phyloP scores from a whole-genome alignment of 2,888 invertebrate species.

The Strigamia maritima region DNA sequence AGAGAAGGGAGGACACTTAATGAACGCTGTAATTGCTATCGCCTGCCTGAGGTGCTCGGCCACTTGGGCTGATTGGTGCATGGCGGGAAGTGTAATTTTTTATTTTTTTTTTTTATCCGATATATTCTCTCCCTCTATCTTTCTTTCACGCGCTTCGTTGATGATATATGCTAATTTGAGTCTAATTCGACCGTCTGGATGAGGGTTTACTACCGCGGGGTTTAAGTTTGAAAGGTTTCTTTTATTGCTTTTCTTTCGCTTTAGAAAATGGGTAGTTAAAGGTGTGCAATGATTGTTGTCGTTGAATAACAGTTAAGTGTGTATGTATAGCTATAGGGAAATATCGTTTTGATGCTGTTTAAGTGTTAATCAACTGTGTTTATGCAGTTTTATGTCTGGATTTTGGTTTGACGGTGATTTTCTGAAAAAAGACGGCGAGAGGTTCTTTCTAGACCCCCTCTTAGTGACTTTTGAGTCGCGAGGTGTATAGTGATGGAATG shows the following conservation, averaged over 20 bases:
- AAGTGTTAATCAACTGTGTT: too few species aligned
- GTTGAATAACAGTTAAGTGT: background rate
- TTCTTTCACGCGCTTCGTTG: conserved; percentile 5
- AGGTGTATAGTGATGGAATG: too few species aligned
- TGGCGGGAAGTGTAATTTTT: background rate
- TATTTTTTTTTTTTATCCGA: background rate
- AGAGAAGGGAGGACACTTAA: conserved; percentile 38
- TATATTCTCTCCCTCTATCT: background rate
- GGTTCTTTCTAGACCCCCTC: too few species aligned
- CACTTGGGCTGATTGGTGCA: conserved; percentile 31
- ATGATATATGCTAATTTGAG: conserved; percentile 32
- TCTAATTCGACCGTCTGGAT: conserved; percentile 34
- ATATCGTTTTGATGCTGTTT: too few species aligned
- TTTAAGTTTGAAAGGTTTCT: conserved; percentile 32
- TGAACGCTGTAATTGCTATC: conserved; percentile 38
- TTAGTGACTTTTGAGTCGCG: too few species aligned
- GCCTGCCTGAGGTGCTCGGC: conserved; percentile 31
- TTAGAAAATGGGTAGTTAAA: conserved; percentile 18
- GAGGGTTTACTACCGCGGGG: conserved; percentile 11
- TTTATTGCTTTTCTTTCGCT: conserved; percentile 10
- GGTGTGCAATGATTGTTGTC: conserved; percentile 11
- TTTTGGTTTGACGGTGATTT: too few species aligned
- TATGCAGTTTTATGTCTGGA: too few species aligned
- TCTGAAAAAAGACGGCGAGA: too few species aligned
- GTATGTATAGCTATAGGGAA: too few species aligned